A percentile compares a stretch with the other conserved stretches of the same genome.
phyloP scores from a whole-genome alignment of 2,888 invertebrate species.

The Drosophila lacicola region DNA sequence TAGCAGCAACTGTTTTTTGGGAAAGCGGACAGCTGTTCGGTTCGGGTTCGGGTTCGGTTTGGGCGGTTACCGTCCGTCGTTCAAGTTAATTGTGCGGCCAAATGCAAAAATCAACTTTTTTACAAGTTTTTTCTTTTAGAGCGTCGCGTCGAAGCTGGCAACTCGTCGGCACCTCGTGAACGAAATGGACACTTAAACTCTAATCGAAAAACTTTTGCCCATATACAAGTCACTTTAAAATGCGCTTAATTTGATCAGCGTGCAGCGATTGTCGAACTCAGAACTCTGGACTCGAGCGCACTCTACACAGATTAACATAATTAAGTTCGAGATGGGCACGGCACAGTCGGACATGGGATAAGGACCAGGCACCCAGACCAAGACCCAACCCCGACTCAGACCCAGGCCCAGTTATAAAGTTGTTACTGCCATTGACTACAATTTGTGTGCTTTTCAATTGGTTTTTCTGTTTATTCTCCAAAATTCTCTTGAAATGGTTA shows the following conservation, averaged over 20 bases:
- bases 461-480: slow-evolving; percentile 29
- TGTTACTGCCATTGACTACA: slow-evolving; percentile 70
- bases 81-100: slow-evolving; percentile 77
- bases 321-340: slow-evolving; percentile 58
- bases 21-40: slow-evolving; percentile 67
- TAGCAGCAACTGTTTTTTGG: slow-evolving; percentile 38
- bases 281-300: slow-evolving; percentile 14
- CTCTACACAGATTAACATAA: slow-evolving; percentile 69
- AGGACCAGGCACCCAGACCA: slow-evolving; percentile 6
- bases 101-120: slow-evolving; percentile 78
- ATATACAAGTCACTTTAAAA: slow-evolving; percentile 80
- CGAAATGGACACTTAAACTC: slow-evolving; percentile 78
- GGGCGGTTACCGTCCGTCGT: slow-evolving; percentile 44
- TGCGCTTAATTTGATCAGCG: slow-evolving; percentile 79
- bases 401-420: slow-evolving; percentile 61
- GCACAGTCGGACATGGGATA: slow-evolving; percentile 37
- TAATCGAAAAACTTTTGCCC: slow-evolving; percentile 79
- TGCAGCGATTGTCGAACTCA: slow-evolving; percentile 70
- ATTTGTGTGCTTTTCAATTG: slow-evolving; percentile 61
- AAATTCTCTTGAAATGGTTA: slow-evolving; percentile 50
- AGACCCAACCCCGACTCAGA: no score
- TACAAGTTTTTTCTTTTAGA: slow-evolving; percentile 55
- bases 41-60: slow-evolving; percentile 10
- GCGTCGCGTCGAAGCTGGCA: slow-evolving; percentile 27
- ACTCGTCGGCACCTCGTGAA: slow-evolving; percentile 74